Evolutionary conservation across 2,888 invertebrate genomes (phyloP).

Genomic region (Diarsia mendica): DNA sequence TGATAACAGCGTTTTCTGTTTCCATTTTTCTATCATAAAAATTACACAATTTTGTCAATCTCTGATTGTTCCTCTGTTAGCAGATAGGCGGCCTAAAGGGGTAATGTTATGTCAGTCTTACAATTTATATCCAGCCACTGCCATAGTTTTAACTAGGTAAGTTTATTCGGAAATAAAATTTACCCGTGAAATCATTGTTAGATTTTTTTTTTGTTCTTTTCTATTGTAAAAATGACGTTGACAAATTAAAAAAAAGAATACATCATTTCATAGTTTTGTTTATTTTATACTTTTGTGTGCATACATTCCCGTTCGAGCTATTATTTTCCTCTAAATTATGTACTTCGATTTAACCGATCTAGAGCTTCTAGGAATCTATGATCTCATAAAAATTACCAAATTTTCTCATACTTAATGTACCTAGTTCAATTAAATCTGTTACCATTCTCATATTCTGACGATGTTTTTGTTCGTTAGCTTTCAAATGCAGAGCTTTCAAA

Average conservation of each 20-base stretch:
- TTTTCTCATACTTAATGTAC: constrained; percentile 73
- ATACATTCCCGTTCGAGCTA: constrained; percentile 57
- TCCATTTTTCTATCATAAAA: constrained; percentile 13
- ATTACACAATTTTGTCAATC: constrained; percentile 17
- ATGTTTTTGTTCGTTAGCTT: constrained; percentile 59
- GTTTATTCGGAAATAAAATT: constrained; percentile 64
- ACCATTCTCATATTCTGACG: constrained; percentile 70
- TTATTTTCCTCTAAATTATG: constrained; percentile 48
- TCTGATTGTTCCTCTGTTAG: constrained; percentile 32
- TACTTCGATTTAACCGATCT: constrained; percentile 57
- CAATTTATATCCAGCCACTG: constrained; percentile 79
- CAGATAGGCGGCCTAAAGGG: constrained; percentile 46
- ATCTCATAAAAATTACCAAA: constrained; percentile 86
- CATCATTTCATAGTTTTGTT: constrained; percentile 36
- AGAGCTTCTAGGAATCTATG: constrained; percentile 73
- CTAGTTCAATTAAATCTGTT: constrained; percentile 76
- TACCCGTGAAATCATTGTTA: constrained; percentile 30
- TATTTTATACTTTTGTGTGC: constrained; percentile 56
- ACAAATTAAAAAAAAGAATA: constrained; percentile 28
- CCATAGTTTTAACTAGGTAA: constrained; percentile 81
- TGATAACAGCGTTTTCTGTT: constrained; percentile 23
- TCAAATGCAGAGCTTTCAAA: constrained; percentile 52
- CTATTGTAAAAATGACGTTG: constrained; percentile 35
- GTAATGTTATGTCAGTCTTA: constrained; percentile 51
- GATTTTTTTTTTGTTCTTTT: constrained; percentile 13